Conservation (phyloP, 2,888 invertebrate genomes). For the Ctenicera cuprea region DNA sequence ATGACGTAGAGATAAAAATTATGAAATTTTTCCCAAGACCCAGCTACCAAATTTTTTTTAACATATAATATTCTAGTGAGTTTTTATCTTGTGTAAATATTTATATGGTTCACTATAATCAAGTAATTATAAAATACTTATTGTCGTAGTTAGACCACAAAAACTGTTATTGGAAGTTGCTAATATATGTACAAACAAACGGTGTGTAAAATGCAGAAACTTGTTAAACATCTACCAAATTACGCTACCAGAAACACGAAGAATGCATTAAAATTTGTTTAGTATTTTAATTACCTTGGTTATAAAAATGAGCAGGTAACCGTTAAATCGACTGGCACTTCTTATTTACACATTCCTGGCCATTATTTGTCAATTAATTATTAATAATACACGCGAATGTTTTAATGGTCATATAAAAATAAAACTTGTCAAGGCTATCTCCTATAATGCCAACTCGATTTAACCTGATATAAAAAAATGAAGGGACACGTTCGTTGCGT, state of each 20-base stretch:
- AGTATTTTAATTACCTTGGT: constrained; percentile 8
- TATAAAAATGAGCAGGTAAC: constrained; percentile 13
- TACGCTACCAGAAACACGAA: constrained; percentile 8
- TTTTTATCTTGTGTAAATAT: not conserved
- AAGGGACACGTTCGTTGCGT: not conserved
- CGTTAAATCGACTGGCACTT: constrained; percentile 20
- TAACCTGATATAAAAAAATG: not conserved
- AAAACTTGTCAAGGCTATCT: constrained; percentile 18
- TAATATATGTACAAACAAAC: constrained; percentile 3
- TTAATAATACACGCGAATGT: constrained; percentile 14
- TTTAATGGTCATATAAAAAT: constrained; percentile 16
- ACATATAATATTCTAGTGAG: too few relatives aligned
- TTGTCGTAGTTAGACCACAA: not conserved
- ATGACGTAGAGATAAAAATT: not conserved
- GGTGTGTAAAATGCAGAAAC: constrained; percentile 9
- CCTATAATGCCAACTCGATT: not conserved
- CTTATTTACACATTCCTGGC: constrained; percentile 11
- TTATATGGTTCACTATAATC: not conserved
- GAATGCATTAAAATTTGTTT: constrained; percentile 15
- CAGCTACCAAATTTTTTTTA: too few relatives aligned
- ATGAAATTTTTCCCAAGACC: too few relatives aligned
- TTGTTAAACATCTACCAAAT: constrained; percentile 18
- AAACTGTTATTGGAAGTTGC: not conserved
- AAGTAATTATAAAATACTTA: not conserved
- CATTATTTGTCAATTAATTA: constrained; percentile 23